A percentile compares a stretch with the other conserved stretches of the same genome.
Evolutionary conservation across 2,113 vertebrate genomes (phyloP).

Genomic region (Tyrannus savana): DNA sequence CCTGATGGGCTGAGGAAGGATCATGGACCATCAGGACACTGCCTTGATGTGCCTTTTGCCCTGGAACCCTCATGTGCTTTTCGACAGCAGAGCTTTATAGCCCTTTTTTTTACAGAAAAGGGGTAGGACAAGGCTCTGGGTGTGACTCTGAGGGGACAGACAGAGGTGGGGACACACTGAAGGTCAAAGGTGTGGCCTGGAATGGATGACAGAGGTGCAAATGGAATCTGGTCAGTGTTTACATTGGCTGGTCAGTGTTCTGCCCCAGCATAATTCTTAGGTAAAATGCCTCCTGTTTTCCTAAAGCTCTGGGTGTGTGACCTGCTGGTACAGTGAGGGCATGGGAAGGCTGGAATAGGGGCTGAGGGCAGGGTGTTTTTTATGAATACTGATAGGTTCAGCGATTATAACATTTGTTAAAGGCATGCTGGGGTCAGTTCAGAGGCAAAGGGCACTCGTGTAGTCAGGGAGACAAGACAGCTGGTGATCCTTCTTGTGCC

Average conservation of each 20-base stretch:
- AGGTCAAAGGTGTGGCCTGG: neutral
- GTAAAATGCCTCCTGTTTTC: neutral
- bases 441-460: neutral
- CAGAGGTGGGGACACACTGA: neutral
- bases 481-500: neutral
- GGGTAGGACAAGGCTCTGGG: neutral
- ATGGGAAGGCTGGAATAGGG: neutral
- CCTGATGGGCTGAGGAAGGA: neutral
- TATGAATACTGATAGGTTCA: neutral
- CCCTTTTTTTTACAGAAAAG: neutral
- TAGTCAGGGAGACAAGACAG: neutral
- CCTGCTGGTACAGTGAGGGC: neutral
- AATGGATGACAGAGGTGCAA: neutral
- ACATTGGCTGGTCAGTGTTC: neutral
- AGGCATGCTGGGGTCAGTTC: neutral
- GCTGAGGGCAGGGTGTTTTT: neutral
- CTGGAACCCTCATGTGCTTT: neutral
- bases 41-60: neutral
- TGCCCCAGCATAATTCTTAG: neutral
- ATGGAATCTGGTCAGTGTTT: neutral
- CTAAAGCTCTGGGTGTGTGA: neutral
- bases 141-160: neutral
- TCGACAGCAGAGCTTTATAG: neutral
- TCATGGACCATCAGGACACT: neutral
- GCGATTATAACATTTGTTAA: neutral